phyloP scores from a whole-genome alignment of 2,888 invertebrate genomes.

The Villa cingulata region DNA sequence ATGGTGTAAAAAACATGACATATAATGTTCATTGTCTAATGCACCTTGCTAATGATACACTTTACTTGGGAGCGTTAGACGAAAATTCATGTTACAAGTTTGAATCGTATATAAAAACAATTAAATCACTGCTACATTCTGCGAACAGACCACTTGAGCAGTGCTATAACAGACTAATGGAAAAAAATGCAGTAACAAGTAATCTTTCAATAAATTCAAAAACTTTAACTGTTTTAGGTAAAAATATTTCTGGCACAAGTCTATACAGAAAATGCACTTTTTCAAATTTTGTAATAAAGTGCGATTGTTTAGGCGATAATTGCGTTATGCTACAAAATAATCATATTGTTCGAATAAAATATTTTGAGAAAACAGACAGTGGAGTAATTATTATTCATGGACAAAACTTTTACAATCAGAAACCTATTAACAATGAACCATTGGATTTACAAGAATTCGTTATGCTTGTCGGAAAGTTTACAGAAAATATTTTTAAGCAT shows the following conservation, averaged over 20 bases:
- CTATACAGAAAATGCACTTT: neutral
- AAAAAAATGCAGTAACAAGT: neutral
- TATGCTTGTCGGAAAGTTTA: neutral
- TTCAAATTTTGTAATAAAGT: neutral
- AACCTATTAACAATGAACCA: neutral
- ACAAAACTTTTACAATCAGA: neutral
- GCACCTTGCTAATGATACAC: neutral
- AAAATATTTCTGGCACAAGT: neutral
- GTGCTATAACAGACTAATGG: neutral
- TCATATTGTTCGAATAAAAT: neutral
- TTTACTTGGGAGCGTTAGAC: neutral
- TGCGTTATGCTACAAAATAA: neutral
- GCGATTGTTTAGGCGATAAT: neutral
- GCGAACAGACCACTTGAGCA: neutral
- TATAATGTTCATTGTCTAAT: neutral
- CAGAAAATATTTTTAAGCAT: neutral
- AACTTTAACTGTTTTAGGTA: neutral
- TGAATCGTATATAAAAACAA: neutral
- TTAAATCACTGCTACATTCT: neutral
- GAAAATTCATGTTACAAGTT: neutral
- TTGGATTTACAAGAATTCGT: neutral
- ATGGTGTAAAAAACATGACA: neutral
- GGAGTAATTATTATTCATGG: neutral
- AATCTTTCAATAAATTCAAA: neutral
- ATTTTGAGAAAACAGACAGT: neutral